These are phyloP conservation scores for Molorchus minor DNA, from an alignment of 2,888 invertebrate species.

Conservation along the genomic window DNA sequence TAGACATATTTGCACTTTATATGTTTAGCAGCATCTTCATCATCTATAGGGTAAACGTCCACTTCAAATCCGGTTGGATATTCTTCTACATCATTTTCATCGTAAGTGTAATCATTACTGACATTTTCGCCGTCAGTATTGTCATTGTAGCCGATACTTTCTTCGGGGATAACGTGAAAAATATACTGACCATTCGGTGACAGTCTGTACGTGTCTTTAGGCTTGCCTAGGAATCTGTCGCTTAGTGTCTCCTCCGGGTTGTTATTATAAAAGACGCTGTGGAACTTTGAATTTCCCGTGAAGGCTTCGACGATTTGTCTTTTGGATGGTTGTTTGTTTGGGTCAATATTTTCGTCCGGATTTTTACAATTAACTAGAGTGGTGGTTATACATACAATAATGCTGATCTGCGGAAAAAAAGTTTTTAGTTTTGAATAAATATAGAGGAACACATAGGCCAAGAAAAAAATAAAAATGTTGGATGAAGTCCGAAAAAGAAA, in stretches of 20 bases:
- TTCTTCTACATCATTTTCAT: background rate
- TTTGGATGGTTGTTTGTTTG: background rate
- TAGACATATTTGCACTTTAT: background rate
- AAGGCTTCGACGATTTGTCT: constrained; percentile 3
- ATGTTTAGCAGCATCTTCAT: background rate
- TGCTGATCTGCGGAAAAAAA: constrained; percentile 12
- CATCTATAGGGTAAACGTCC: background rate
- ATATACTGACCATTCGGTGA: constrained; percentile 2
- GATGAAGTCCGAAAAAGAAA: background rate
- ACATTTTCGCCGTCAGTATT: background rate
- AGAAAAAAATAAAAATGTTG: background rate
- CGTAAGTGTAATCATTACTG: background rate
- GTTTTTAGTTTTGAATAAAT: background rate
- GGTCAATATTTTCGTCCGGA: background rate
- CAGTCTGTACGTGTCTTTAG: background rate
- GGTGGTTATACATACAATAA: background rate
- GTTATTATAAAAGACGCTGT: constrained; percentile 15
- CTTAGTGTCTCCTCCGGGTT: constrained; percentile 13
- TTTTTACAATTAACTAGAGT: background rate
- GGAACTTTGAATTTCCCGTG: constrained; percentile 14
- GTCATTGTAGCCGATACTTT: background rate
- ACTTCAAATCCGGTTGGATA: background rate
- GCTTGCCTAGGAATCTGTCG: constrained; percentile 16
- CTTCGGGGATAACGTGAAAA: background rate
- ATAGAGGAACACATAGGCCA: background rate